Evolutionary conservation across 1,140 invertebrate genomes (phyloP), one percentile per base, ranked within the genome.

Genomic region (Solenopsis fugax): DNA sequence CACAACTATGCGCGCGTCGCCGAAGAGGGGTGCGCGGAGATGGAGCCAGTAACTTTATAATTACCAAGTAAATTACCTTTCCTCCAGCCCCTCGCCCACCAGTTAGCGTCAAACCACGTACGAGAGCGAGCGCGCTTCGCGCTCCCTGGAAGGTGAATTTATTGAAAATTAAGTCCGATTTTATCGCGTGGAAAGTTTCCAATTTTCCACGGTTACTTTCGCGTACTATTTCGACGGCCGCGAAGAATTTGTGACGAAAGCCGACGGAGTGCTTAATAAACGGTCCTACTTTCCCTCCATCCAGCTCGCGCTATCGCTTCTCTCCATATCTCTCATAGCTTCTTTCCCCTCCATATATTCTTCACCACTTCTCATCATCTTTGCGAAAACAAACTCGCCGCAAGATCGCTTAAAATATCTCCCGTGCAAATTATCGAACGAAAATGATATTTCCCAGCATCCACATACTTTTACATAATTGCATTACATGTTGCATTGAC

Each of bases 111-210:
- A 69, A 84, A 64, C 82, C 56, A 71, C 56, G 67, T 62, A 71
- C 58, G 65, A 48, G 73, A 65, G 75, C 75, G 64, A 69, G 54
- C 48, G 71, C 71, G 48, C 80, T 58, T 64, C 67, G 82, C 67
- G 65, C 80, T 72, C 54, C 54, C 62, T 81, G 86, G 86, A 85
- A 85, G 86, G 81, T 89, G 87, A 93, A 93, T 93, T 93, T 93
- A 93, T 93, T 93, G 93, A 94, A 93, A 93, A 94, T 93, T 94
- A 94, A 93, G 92, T 91, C 90, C 88, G 92, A 93, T 93, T 94
- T 94, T 94, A 93, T 94, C 91, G 92, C 89, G 90, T 87, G 92
- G 93, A 93, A 93, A 94, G 85, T 93, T 94, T 93, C 93, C 91
- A 93, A 93, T 93, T 93, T 93, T 93, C 92, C 87, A 87, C 89